A percentile compares a stretch with the other conserved stretches of the same genome.
These are phyloP conservation scores for Choristoneura fumiferana DNA, from an alignment of 1,140 invertebrate genomes.

Conservation along the genomic window DNA sequence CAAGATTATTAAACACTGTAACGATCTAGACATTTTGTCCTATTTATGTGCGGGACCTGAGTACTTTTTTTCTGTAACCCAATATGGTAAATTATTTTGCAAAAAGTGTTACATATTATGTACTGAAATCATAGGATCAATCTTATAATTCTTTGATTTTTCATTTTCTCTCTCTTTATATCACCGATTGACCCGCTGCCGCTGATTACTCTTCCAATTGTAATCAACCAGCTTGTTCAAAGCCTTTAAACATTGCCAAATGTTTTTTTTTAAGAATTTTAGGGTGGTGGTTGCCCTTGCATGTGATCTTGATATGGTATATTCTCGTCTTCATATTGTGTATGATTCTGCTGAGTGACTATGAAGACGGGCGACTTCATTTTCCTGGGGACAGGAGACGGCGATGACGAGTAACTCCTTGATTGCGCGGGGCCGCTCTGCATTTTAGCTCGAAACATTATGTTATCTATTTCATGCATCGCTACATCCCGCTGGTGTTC, in stretches of 20 bases:
- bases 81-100: too few relatives aligned
- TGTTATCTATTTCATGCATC: conserved; percentile 71
- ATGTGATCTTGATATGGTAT: conserved; percentile 44
- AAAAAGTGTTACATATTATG: too few relatives aligned
- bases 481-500: conserved; percentile 61
- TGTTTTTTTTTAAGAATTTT: conserved; percentile 22
- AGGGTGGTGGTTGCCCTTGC: conserved; percentile 37
- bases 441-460: conserved; percentile 68
- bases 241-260: background rate
- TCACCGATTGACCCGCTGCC: too few relatives aligned
- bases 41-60: too few relatives aligned
- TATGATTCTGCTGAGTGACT: conserved; percentile 40
- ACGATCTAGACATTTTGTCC: too few relatives aligned
- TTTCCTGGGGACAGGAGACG: conserved; percentile 44
- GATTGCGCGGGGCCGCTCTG: conserved; percentile 29
- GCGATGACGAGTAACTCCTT: conserved; percentile 40
- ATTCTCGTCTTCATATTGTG: conserved; percentile 55
- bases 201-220: too few relatives aligned
- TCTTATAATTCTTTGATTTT: too few relatives aligned
- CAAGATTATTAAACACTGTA: too few relatives aligned
- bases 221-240: too few relatives aligned
- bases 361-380: conserved; percentile 57
- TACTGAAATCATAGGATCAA: too few relatives aligned
- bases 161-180: too few relatives aligned
- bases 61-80: too few relatives aligned